phyloP scores from a whole-genome alignment of 1,140 invertebrate genomes.

The Brachystomella parvula region DNA sequence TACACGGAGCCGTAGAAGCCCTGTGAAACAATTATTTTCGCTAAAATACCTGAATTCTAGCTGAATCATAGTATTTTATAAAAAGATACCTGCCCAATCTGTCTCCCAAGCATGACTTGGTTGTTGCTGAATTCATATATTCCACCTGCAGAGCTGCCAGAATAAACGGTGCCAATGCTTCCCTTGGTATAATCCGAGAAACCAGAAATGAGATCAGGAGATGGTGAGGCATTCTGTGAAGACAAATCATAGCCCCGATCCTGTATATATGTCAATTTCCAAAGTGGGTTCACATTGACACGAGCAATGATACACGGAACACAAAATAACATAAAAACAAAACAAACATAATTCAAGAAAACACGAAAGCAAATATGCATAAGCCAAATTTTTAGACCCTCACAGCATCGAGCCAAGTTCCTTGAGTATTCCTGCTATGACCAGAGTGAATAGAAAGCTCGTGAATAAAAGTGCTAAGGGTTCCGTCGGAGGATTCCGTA shows the following conservation, averaged over 20 bases:
- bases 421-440: constrained; percentile 32
- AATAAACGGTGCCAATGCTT: constrained; percentile 30
- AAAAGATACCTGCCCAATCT: constrained; percentile 50
- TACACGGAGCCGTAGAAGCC: constrained; percentile 67
- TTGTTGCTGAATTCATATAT: constrained; percentile 37
- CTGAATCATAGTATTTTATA: neutral
- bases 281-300: neutral
- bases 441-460: constrained; percentile 31
- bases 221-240: constrained; percentile 28
- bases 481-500: constrained; percentile 28
- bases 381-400: neutral
- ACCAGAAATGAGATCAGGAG: constrained; percentile 36
- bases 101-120: constrained; percentile 46
- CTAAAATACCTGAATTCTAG: constrained; percentile 2
- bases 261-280: constrained; percentile 1
- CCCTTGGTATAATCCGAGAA: constrained; percentile 31
- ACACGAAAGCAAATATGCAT: neutral
- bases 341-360: neutral
- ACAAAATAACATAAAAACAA: constrained; percentile 1
- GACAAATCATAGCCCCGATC: constrained; percentile 8
- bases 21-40: constrained; percentile 39
- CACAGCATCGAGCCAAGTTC: constrained; percentile 29
- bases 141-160: constrained; percentile 33
- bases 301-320: neutral
- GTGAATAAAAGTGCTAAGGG: constrained; percentile 33